phyloP scores from a whole-genome alignment of 2,888 invertebrate genomes.

The Agrochola lota region DNA sequence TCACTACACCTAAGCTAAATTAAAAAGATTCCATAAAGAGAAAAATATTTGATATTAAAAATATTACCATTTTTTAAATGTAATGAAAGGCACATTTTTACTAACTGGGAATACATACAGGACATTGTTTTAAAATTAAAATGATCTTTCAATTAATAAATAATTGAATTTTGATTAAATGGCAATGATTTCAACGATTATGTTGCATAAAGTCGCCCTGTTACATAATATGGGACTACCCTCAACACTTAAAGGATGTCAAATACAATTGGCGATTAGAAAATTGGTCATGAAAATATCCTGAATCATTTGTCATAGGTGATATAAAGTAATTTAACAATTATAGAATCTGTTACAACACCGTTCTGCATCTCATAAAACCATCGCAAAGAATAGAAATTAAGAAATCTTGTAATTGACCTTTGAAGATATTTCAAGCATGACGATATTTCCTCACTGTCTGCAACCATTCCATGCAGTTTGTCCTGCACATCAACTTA shows the following conservation, averaged over 20 bases:
- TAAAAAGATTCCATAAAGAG: conserved; percentile 31
- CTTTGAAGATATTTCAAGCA: conserved; percentile 86
- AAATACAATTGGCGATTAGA: neutral
- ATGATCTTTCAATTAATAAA: conserved; percentile 28
- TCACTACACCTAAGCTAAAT: conserved; percentile 31
- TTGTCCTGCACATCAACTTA: conserved; percentile 84
- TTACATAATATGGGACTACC: conserved; percentile 5
- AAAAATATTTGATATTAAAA: conserved; percentile 52
- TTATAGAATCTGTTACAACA: conserved; percentile 63
- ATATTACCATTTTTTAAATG: conserved; percentile 53
- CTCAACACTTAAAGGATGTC: neutral
- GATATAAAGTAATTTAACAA: conserved; percentile 45
- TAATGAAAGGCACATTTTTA: conserved; percentile 57
- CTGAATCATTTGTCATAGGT: conserved; percentile 11
- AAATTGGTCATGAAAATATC: conserved; percentile 9
- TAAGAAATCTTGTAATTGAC: conserved; percentile 68
- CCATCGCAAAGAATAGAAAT: conserved; percentile 20
- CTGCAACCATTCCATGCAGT: conserved; percentile 83
- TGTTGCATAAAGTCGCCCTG: neutral
- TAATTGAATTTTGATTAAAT: conserved; percentile 36
- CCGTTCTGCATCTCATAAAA: conserved; percentile 15
- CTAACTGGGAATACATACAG: conserved; percentile 53
- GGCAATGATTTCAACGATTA: conserved; percentile 14
- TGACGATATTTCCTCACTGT: conserved; percentile 89
- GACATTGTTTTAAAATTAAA: conserved; percentile 27